Base-by-base conservation (phyloP, 2,113 vertebrate species). In the Addax nasomaculatus region DNA sequence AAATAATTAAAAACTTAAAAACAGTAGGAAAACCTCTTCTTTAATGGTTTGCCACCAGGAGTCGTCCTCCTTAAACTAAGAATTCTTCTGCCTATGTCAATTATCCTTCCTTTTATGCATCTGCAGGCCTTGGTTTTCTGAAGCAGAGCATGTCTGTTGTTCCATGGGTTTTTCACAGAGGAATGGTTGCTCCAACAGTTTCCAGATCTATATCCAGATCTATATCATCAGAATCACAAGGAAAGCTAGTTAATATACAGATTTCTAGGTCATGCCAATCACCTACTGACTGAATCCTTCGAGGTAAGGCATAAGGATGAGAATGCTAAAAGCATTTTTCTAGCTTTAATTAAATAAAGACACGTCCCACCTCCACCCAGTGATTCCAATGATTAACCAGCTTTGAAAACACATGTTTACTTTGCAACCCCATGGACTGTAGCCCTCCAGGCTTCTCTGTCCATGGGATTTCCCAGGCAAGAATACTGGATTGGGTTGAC, bases 1-100 rank as follows among this genome's bases (percentile, higher is more conserved):
- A 94, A 87, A 80, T 64, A 86, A 87, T n/a, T n/a, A n/a, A n/a
- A n/a, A n/a, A n/a, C n/a, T 93, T 96, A 36, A 96, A 97, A 87
- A 49, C 3, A 88, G 45, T 51, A 92, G 36, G 16, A 94, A 88
- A 93, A 4, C 14, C 16, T 95, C 45, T 33, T 91, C 29, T 76
- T 93, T 90, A 90, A n/a, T 57, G 21, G 43, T 43, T 93, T 97
- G 13, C 33, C 45, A 84, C 27, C 55, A 13, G 73, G 45, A 86
- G 36, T 93, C n/a, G 36, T 95, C 95, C 90, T 78, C 7, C 36
- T 93, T 96, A 78, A 94, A 81, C 4, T 12, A 67, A 49, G 49
- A 92, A 49, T 92, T 87, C 45, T 49, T 70, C 89, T 92, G 13
- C 33, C 7, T 92, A n/a, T 73, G 11, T 62, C 33, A 92, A 86